Percentiles rank a stretch among this genome's conserved stretches.
Conservation (phyloP, 2,113 vertebrate genomes). For the Urocitellus parryii region DNA sequence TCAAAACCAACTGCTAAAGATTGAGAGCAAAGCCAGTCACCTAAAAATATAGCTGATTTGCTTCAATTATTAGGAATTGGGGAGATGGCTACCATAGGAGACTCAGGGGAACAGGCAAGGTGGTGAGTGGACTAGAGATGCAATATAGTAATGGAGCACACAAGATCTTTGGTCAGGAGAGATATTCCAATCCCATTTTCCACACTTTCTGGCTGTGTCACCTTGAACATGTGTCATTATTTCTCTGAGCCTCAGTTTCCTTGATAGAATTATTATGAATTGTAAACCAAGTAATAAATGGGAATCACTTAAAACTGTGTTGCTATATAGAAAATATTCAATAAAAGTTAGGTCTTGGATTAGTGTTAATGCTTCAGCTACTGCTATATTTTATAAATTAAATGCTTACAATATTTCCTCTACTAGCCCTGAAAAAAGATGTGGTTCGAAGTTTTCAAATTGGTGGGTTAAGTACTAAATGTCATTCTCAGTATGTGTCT, state of each 20-base stretch:
- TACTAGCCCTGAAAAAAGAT: neutral
- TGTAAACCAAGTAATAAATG: neutral
- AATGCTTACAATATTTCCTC: neutral
- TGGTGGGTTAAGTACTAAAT: neutral
- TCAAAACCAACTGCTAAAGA: neutral
- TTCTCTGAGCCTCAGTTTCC: neutral
- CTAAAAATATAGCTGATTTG: neutral
- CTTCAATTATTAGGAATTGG: neutral
- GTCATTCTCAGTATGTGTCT: neutral
- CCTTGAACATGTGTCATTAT: neutral
- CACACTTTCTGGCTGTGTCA: neutral
- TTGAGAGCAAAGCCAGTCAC: neutral
- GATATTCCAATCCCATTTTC: neutral
- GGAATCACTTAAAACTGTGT: neutral
- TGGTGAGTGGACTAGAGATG: no score
- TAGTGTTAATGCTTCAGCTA: neutral
- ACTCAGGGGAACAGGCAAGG: neutral
- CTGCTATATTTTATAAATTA: neutral
- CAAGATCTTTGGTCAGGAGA: neutral
- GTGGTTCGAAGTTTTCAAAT: neutral
- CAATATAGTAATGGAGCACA: accelerated
- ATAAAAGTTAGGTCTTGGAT: neutral
- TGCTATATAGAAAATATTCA: neutral
- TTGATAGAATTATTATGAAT: neutral
- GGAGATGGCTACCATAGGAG: no score